Base-by-base conservation (phyloP, 1,140 invertebrate genomes). In the Theocolax elegans region DNA sequence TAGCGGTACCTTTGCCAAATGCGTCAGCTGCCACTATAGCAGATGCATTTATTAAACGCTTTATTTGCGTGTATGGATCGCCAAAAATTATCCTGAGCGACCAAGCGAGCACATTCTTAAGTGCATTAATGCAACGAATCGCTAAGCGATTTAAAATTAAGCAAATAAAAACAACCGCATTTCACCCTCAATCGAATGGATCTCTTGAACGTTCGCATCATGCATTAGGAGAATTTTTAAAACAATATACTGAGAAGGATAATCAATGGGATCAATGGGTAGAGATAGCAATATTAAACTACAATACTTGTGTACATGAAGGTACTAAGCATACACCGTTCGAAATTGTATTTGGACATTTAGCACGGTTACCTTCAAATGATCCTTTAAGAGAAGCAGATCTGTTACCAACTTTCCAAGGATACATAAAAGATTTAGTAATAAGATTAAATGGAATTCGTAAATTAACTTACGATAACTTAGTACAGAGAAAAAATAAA, bases 11-110 rank as follows among this genome's bases (percentile, higher is more conserved):
- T 1, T 21, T 74, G 3, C 21, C 2, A 1, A 49, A 69, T 38
- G 31, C 56, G 0, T 19, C 10, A 9, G 54, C 62, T 0, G 2
- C 15, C 3, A 10, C 48, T 0, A 60, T 67, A 2, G 62, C 63
- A 0, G 63, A 81, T 46, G 56, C 63, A 9, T 49, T 73, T 17
- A 35, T 63, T 0, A 70, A 67, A 19, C 44, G 42, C n/a, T 69
- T 66, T 9, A 44, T 73, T 40, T 64, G 62, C 42, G 29, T 53
- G 2, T 71, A 56, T 54, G 67, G 63, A 17, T 15, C 40, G 13
- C 56, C 72, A 0, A 67, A 64, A 59, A 42, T 21, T 10, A 29
- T 71, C 0, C n/a, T 71, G 1, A 71, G 59, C 0, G 59, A 74
- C 29, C 64, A 74, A 46, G 72, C 64, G 2, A 54, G 44, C 12